These are phyloP conservation scores for Coreoperca whiteheadi DNA, from an alignment of 2,113 vertebrate species.

Conservation along the genomic window DNA sequence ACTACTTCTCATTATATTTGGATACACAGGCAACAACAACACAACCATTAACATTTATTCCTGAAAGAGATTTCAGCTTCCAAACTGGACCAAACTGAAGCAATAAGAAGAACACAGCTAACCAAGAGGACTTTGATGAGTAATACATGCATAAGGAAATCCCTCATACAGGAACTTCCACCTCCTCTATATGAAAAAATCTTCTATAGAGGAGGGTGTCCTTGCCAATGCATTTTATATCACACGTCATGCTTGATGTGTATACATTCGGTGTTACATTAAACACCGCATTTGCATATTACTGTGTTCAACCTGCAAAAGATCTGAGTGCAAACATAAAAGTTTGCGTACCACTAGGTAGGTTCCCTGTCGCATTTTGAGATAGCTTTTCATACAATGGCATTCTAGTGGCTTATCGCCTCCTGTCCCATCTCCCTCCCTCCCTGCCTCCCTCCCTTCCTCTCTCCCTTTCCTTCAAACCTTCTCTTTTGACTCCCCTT, in stretches of 20 bases:
- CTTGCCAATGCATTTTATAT: neutral
- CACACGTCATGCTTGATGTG: neutral
- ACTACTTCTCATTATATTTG: too few relatives aligned
- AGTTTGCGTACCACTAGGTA: neutral
- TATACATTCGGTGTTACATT: neutral
- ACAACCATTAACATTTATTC: neutral
- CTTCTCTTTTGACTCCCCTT: constrained; percentile 42
- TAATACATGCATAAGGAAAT: neutral
- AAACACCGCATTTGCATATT: constrained; percentile 15
- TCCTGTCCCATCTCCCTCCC: constrained; percentile 26
- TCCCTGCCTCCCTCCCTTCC: neutral
- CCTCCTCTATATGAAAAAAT: neutral
- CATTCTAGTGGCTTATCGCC: constrained; percentile 37
- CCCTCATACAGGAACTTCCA: neutral
- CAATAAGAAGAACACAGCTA: neutral
- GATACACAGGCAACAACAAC: neutral
- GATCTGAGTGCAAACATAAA: neutral
- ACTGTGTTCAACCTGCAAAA: constrained; percentile 31
- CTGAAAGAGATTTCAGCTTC: neutral
- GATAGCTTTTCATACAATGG: constrained; percentile 37
- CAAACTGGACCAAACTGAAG: neutral
- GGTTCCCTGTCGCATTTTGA: constrained; percentile 32
- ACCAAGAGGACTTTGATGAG: neutral
- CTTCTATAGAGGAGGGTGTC: neutral
- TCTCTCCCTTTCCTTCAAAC: constrained; percentile 19